A percentile compares a stretch with the other conserved stretches of the same genome.
These are phyloP conservation scores for Cynopterus sphinx DNA, from an alignment of 2,797 vertebrate genomes.

Conservation along the genomic window DNA sequence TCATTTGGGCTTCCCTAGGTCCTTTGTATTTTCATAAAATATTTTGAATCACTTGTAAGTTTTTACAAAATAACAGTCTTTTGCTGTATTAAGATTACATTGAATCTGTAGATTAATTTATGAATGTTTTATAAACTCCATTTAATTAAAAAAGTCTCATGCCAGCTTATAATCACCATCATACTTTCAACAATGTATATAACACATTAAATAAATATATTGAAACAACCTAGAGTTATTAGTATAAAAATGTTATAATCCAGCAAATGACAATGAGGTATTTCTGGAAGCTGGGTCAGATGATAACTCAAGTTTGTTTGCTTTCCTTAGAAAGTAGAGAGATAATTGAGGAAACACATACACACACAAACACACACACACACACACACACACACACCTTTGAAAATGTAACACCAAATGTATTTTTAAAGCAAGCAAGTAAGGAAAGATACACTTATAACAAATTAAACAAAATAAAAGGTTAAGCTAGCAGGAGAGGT, in stretches of 20 bases:
- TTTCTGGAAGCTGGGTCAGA: background rate
- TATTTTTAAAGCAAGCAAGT: background rate
- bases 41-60: background rate
- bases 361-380: background rate
- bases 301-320: background rate
- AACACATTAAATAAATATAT: background rate
- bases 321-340: background rate
- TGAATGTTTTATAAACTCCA: background rate
- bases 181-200: background rate
- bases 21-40: background rate
- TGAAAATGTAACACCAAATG: background rate
- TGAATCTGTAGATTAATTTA: background rate
- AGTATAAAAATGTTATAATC: background rate
- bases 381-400: background rate
- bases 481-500: rapidly evolving
- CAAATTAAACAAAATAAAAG: background rate
- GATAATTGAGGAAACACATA: background rate
- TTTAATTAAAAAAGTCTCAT: background rate
- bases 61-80: background rate
- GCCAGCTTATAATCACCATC: background rate
- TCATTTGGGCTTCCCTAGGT: background rate
- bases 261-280: background rate
- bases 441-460: background rate
- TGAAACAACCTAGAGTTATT: background rate
- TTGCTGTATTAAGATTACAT: background rate